Evolutionary conservation across 2,888 invertebrate genomes (phyloP), one percentile per base, ranked within the genome.

Genomic region (Coelogynopora nodosa): DNA sequence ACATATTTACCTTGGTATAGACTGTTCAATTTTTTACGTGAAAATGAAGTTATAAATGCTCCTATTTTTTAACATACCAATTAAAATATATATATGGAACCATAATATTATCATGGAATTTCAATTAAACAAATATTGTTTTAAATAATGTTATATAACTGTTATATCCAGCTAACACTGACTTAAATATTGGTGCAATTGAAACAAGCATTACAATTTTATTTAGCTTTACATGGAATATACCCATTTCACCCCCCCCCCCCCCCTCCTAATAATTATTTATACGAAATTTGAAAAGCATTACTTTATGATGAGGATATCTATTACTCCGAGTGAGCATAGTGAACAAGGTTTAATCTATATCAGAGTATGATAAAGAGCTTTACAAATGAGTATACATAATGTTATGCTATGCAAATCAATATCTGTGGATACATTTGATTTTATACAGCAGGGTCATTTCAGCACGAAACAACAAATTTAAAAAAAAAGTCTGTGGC

Each of bases 141-240:
- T 74, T 74, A 74, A n/a, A n/a, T n/a, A n/a, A 74, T 74, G 5
- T 5, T 74, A 74, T 74, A 74, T 74, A 26, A 13, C 74, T 13
- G 23, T n/a, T 74, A 74, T 74, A 74, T 74, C 74, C 74, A 74
- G 74, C 27, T 74, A 74, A 26, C 74, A 74, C 27, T 74, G 74
- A 23, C 74, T n/a, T 23, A 74, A 74, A 74, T 74, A 23, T 74
- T 74, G 74, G 74, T 74, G 23, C 74, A 74, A 74, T 74, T 74
- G 23, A 74, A 74, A 74, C 74, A 13, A 13, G 74, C 23, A 74
- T 74, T 74, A 74, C 2, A 10, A 74, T 13, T 13, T 74, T 74
- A 74, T 74, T 74, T 74, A 74, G 74, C 74, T 74, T 74, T 74
- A 74, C 23, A 26, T 74, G 74, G 23, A 74, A 74, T 74, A 74